Evolutionary conservation across 1,140 invertebrate species (phyloP).

Genomic region (Hylaeus anthracinus): DNA sequence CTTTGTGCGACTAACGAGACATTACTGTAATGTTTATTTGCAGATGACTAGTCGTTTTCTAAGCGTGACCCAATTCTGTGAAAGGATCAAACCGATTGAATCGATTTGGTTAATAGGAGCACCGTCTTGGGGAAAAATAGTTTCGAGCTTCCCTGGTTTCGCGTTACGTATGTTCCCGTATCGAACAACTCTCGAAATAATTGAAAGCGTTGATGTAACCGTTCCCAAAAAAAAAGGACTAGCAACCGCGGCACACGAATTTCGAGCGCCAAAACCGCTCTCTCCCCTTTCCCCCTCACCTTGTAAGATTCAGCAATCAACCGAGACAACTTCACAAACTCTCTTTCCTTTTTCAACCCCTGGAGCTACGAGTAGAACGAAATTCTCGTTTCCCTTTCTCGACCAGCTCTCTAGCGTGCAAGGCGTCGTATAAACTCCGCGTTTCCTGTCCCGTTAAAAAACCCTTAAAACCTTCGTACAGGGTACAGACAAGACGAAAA

Average conservation of each 20-base stretch:
- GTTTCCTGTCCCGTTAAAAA: conserved; percentile 23
- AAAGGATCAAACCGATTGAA: too few species aligned
- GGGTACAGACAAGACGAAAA: background rate
- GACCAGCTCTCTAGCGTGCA: background rate
- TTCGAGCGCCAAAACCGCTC: background rate
- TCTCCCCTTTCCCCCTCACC: too few species aligned
- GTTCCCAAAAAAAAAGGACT: background rate
- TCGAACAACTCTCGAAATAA: too few species aligned
- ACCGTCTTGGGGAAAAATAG: too few species aligned
- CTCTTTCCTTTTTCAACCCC: background rate
- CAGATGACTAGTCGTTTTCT: too few species aligned
- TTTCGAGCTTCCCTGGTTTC: too few species aligned
- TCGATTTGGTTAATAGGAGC: too few species aligned
- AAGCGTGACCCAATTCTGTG: too few species aligned
- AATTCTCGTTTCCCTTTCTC: background rate
- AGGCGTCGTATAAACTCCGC: background rate
- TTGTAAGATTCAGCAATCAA: background rate
- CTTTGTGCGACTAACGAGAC: too few species aligned
- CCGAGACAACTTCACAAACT: background rate
- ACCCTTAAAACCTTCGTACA: background rate
- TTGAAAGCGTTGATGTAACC: too few species aligned
- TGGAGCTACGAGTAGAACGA: background rate
- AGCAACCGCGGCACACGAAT: background rate
- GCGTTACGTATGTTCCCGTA: too few species aligned
- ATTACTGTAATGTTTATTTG: too few species aligned